A percentile compares a stretch with the other conserved stretches of the same genome.
phyloP scores from a whole-genome alignment of 1,140 invertebrate species.

The Octopus bimaculoides region DNA sequence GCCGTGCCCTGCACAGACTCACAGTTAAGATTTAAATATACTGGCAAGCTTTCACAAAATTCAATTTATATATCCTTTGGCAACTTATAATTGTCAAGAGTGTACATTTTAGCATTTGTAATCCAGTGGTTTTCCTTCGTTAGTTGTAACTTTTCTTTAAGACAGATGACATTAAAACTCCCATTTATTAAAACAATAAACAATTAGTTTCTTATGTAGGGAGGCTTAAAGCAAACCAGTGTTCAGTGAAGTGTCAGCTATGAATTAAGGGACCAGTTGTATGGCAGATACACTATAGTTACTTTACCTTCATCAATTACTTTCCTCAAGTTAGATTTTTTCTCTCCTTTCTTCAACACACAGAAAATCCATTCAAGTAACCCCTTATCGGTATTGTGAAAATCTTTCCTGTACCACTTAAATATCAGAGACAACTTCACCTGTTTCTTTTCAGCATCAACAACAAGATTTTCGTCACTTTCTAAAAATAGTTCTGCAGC shows the following conservation, averaged over 20 bases:
- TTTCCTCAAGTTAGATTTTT: constrained; percentile 46
- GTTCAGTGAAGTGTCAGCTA: constrained; percentile 1
- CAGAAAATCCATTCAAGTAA: constrained; percentile 54
- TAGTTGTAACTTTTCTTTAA: too few relatives aligned
- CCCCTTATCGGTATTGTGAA: constrained; percentile 55
- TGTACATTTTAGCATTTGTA: too few relatives aligned
- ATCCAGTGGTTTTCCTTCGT: too few relatives aligned
- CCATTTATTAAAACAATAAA: too few relatives aligned
- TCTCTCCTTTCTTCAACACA: constrained; percentile 44
- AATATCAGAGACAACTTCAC: constrained; percentile 55
- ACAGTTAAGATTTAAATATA: too few relatives aligned
- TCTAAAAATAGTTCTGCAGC: constrained; percentile 52
- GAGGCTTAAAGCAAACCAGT: too few relatives aligned
- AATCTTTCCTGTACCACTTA: constrained; percentile 58
- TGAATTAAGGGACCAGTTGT: constrained; percentile 56
- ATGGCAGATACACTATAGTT: constrained; percentile 50
- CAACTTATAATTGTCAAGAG: too few relatives aligned
- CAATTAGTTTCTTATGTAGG: too few relatives aligned
- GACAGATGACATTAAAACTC: too few relatives aligned
- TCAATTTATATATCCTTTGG: too few relatives aligned
- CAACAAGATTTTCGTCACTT: constrained; percentile 45
- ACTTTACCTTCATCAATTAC: constrained; percentile 45
- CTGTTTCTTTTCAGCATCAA: constrained; percentile 49
- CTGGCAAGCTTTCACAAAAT: too few relatives aligned
- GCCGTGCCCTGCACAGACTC: too few relatives aligned